Evolutionary conservation across 37 sponge, comb jelly and placozoan genomes (phyloP), one percentile per base, ranked within the genome.

Genomic region (Beroe ovata): DNA sequence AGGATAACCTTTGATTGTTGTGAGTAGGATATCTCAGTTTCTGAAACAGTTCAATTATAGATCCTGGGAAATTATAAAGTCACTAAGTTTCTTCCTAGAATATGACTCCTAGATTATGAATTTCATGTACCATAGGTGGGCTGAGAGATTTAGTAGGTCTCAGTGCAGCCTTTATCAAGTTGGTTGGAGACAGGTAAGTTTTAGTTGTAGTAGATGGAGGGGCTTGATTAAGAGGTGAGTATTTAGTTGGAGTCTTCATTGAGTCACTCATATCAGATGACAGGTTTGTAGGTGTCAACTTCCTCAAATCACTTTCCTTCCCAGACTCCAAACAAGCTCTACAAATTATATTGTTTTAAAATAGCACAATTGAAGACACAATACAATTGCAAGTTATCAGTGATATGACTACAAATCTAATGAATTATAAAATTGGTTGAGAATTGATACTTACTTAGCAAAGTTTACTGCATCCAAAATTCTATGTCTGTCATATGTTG

Each of bases 101-200:
- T 16, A 16, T 47, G 54, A 47, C 54, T 16, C 11, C 11, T 11
- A 47, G 54, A 47, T 47, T 47, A 11, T 25, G 4, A 23, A 25
- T 25, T 62, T 16, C 8, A 66, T 54, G 21, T 36, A 77, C 84
- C 26, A 77, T 36, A 40, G 84, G 84, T 20, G 84, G 84, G 41
- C 84, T 77, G 26, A 77, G 84, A 42, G 84, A 77, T 77, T 77
- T 77, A 25, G 84, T 77, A 22, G 84, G 84, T 54, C 84, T 39
- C 28, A 77, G 22, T 25, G 84, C 42, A 42, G 84, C 35, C 54
- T 77, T 77, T 25, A 77, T 20, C 63, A 62, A n/a, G 19, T 25
- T 34, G 19, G 26, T 35, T 26, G 42, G 26, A 1, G 84, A 16
- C 11, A 77, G 42, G 84, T 77, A 77, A 19, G 22, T 39, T 23